Evolutionary conservation across 1,140 invertebrate genomes (phyloP).

Genomic region (Proctacanthus coquilletti): DNA sequence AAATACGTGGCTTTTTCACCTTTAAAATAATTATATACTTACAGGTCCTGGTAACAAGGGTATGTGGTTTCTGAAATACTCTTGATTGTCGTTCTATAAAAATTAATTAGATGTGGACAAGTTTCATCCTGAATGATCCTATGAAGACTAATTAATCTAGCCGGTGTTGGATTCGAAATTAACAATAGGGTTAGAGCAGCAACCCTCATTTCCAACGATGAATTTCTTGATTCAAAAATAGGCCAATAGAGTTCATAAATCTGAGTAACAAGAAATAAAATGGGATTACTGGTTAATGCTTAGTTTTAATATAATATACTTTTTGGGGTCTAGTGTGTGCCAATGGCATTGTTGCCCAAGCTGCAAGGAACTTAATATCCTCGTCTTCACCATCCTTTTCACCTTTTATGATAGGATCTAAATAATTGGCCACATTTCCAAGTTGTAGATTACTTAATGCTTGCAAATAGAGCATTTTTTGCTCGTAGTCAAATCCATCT

Average conservation of each 20-base stretch:
- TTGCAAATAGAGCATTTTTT: slow-evolving; percentile 53
- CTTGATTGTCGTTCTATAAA: slow-evolving; percentile 53
- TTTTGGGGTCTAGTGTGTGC: slow-evolving; percentile 37
- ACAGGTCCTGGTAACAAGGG: slow-evolving; percentile 44
- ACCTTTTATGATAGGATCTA: slow-evolving; percentile 39
- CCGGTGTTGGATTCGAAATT: slow-evolving; percentile 41
- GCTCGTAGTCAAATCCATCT: slow-evolving; percentile 46
- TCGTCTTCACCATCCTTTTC: slow-evolving; percentile 32
- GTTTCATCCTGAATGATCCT: slow-evolving; percentile 48
- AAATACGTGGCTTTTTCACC: neutral
- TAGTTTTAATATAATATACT: slow-evolving; percentile 17
- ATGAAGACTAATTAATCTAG: slow-evolving; percentile 47
- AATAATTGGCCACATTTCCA: slow-evolving; percentile 40
- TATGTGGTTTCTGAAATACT: slow-evolving; percentile 47
- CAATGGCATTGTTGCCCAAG: slow-evolving; percentile 41
- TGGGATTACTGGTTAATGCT: neutral
- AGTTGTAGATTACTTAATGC: slow-evolving; percentile 46
- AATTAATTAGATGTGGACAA: slow-evolving; percentile 47
- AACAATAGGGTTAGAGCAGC: slow-evolving; percentile 45
- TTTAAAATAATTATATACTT: slow-evolving; percentile 18
- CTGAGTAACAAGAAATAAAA: slow-evolving; percentile 18
- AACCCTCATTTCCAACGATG: slow-evolving; percentile 48
- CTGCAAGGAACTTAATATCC: slow-evolving; percentile 40
- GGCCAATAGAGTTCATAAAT: slow-evolving; percentile 48
- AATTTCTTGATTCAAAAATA: slow-evolving; percentile 47